A percentile compares a stretch with the other conserved stretches of the same genome.
phyloP scores from a whole-genome alignment of 2,113 vertebrate species.

The Aptenodytes patagonicus region DNA sequence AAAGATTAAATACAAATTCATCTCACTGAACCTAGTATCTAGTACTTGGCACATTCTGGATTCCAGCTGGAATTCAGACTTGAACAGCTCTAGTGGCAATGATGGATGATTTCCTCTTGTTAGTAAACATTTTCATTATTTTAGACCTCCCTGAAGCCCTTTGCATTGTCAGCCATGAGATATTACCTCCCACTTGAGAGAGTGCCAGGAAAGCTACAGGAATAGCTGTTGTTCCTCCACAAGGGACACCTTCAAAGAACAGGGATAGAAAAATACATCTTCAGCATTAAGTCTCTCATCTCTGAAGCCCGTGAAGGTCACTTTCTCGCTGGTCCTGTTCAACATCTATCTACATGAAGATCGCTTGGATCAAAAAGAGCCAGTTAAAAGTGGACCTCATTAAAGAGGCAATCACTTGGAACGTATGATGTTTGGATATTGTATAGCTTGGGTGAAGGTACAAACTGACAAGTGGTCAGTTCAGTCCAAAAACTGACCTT shows the following conservation, averaged over 20 bases:
- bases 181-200: background rate
- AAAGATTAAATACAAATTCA: background rate
- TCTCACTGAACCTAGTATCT: background rate
- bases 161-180: background rate
- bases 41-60: background rate
- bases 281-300: background rate
- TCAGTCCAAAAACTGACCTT: background rate
- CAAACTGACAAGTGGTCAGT: too few relatives aligned
- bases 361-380: background rate
- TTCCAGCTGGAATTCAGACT: background rate
- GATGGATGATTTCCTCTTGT: slow-evolving; percentile 11
- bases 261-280: background rate
- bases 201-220: background rate
- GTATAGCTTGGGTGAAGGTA: background rate
- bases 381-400: background rate
- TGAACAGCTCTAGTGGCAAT: background rate
- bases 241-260: background rate
- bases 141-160: background rate
- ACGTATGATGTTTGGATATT: accelerated
- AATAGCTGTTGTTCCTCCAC: background rate
- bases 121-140: slow-evolving; percentile 9
- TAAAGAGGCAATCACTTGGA: accelerated
- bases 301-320: background rate
- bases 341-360: background rate
- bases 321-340: background rate